Percentiles rank a stretch among this genome's conserved stretches.
phyloP scores from a whole-genome alignment of 2,113 vertebrate species.

The Bucco capensis region DNA sequence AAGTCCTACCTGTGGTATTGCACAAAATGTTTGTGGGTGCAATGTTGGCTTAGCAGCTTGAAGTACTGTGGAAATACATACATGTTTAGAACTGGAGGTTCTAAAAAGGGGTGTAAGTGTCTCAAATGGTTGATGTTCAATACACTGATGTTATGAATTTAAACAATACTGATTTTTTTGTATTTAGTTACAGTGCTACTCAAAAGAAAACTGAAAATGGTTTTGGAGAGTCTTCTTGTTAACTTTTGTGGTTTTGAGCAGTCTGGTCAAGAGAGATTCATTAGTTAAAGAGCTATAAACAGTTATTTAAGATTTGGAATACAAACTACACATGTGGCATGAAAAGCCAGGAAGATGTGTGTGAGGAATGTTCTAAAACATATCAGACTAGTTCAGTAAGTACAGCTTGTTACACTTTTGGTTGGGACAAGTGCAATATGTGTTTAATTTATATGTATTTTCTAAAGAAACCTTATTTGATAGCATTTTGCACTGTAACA shows the following conservation, averaged over 20 bases:
- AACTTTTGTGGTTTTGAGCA: not conserved
- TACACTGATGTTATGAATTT: not conserved
- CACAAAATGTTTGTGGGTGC: slow-evolving; percentile 2
- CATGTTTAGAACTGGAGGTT: not conserved
- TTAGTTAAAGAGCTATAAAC: not conserved
- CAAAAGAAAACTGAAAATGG: not conserved
- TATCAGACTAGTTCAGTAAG: not conserved
- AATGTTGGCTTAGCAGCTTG: slow-evolving; percentile 15
- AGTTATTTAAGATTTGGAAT: not conserved
- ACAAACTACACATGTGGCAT: not conserved
- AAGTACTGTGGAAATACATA: not conserved
- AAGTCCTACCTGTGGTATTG: slow-evolving; percentile 38
- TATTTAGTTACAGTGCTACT: slow-evolving; percentile 38
- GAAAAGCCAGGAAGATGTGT: not conserved
- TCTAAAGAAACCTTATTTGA: not conserved
- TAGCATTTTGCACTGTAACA: slow-evolving; percentile 57
- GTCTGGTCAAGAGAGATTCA: not conserved
- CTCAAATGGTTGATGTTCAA: not conserved
- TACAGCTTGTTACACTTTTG: slow-evolving; percentile 19
- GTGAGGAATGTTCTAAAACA: not conserved
- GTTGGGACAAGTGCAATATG: slow-evolving; percentile 70
- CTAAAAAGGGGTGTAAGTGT: not conserved
- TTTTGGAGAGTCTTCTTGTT: not conserved
- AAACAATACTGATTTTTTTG: not conserved
- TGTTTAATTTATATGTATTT: slow-evolving; percentile 55